Evolutionary conservation across 2,888 invertebrate species (phyloP), one percentile per base, ranked within the genome.

Genomic region (Drosophila monieri): DNA sequence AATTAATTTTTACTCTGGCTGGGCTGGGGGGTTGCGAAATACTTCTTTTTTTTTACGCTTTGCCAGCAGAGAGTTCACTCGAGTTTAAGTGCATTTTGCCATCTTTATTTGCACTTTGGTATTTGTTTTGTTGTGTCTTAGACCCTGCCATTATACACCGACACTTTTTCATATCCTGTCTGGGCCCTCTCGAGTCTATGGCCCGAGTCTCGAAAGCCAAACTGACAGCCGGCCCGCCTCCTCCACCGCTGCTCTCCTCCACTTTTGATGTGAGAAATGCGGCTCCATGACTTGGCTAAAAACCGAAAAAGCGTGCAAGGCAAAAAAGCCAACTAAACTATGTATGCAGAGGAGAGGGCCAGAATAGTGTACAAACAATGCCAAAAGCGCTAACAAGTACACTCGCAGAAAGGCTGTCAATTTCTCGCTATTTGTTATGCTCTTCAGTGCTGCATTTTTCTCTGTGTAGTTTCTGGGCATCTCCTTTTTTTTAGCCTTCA

Each of bases 91-190:
- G 88, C 87, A 85, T 86, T 85, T 80, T 69, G 39, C 41, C 62
- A 71, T 84, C 74, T 84, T 88, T 84, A 80, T 85, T 85, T 86
- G 80, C 80, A 79, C 76, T 76, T 74, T 76, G 44, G 68, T 77
- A 69, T 79, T 85, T 79, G 73, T 71, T 70, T 61, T 70, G 54
- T 67, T 84, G 74, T 62, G 43, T 71, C 65, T 37, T 73, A 64
- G 43, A 70, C 68, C 39, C 51, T 70, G 65, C 71, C 86, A 80
- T 80, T 80, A 84, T 86, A 85, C 78, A 87, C 80, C 80, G 85
- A 80, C 80, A 80, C 80, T 81, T 81, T 81, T 87, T 85, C 86
- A 85, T 83, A 83, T 83, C 88, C 81, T 83, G 85, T 88, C 88
- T 78, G 80, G 70, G 62, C 80, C 76, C 73, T 35, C 59, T 35